Base-by-base conservation (phyloP, 2,113 vertebrate species). In the Scartelaos histophorus region DNA sequence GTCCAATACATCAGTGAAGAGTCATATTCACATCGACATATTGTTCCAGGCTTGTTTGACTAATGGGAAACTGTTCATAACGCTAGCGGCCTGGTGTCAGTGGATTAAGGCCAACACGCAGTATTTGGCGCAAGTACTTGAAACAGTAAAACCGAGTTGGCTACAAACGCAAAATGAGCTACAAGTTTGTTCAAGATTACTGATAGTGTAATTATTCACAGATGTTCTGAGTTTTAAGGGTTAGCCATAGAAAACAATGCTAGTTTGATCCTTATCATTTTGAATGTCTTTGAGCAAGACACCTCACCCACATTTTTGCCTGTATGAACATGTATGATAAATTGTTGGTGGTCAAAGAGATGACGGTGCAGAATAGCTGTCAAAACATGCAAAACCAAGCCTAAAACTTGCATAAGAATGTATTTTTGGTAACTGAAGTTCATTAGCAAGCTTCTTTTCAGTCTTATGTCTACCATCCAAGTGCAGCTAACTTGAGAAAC, bases 11-110 rank as follows among this genome's bases (percentile, higher is more conserved):
- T 68, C 69, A 43, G 65, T 54, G 66, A 71, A 61, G 73, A 75
- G 62, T 80, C 67, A 80, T 74, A 70, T 75, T 80, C 67, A 56
- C 76, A 75, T 67, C 49, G 35, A 66, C 67, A 53, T 73, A 76
- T 17, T 66, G 34, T 72, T 46, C 17, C 0, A 5, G 46, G 67
- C 22, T 22, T 35, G 49, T 22, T 72, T 35, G 15, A 67, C 74
- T 64, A 47, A 65, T 51, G 73, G 56, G 43, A 66, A 81, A 73
- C 29, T 35, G 60, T 64, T 13, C 61, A 12, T 62, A 35, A 35
- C 17, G 29, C 24, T 60, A 24, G 57, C 1, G 38, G 38, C 38
- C 57, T 29, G 22, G 24, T 60, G 22, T 34, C 6, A 61, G 24
- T 35, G 58, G 58, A 61, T 17, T 34, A 61, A 61, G 58, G 25